A percentile compares a stretch with the other conserved stretches of the same genome.
phyloP scores from a whole-genome alignment of 92 coral and sea anemone species.

The Anthopleura xanthogrammica region DNA sequence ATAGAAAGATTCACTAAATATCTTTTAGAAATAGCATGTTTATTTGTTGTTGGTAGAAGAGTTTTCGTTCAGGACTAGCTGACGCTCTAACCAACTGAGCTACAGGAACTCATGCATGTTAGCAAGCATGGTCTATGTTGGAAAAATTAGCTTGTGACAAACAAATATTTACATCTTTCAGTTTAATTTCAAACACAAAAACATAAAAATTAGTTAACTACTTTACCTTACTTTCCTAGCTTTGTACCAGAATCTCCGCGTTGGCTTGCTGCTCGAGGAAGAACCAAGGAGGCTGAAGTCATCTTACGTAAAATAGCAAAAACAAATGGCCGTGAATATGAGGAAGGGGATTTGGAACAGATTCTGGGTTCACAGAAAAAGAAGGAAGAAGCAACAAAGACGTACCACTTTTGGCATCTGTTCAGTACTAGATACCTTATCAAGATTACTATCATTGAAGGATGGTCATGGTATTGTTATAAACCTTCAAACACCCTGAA shows the following conservation, averaged over 20 bases:
- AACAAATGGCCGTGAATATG: constrained; percentile 56
- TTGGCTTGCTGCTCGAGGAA: constrained; percentile 96
- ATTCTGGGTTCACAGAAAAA: constrained; percentile 37
- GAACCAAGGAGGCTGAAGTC: constrained; percentile 76
- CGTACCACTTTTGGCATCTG: constrained; percentile 89
- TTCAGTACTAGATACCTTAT: constrained; percentile 78
- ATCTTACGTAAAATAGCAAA: constrained; percentile 70
- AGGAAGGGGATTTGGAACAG: constrained; percentile 52
- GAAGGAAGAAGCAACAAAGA: constrained; percentile 46
- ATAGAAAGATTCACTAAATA: too few relatives aligned
- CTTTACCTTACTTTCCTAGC: constrained; percentile 33
- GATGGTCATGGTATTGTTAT: constrained; percentile 89
- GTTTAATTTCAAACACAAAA: too few relatives aligned
- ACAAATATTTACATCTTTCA: too few relatives aligned
- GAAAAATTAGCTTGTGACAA: background rate
- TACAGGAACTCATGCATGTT: too few relatives aligned
- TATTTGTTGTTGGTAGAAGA: too few relatives aligned
- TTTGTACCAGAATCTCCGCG: constrained; percentile 93
- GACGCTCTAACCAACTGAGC: too few relatives aligned
- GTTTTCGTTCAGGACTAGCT: too few relatives aligned
- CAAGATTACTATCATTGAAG: constrained; percentile 88
- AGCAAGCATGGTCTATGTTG: too few relatives aligned
- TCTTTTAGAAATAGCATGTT: too few relatives aligned
- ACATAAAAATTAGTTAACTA: too few relatives aligned
- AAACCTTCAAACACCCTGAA: background rate